Conservation (phyloP, 2,797 vertebrate genomes). For the Falco cherrug region DNA sequence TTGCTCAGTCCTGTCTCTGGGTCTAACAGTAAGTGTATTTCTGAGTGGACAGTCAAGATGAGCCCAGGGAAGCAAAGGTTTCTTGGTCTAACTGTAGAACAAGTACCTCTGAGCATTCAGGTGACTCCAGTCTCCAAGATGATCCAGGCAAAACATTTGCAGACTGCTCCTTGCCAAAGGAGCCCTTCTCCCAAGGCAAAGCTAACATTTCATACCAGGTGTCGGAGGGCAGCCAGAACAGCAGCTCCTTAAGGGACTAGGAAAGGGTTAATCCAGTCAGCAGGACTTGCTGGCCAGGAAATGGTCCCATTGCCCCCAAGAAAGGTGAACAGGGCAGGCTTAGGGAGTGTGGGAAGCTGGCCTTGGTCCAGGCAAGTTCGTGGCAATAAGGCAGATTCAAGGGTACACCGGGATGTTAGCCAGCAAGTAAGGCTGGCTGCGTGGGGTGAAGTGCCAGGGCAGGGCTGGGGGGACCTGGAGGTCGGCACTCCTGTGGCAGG, state of each 20-base stretch:
- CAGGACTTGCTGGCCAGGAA: neutral
- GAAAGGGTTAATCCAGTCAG: neutral
- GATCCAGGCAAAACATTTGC: neutral
- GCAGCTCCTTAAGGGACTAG: neutral
- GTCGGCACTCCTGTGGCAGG: neutral
- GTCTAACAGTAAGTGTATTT: neutral
- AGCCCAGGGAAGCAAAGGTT: neutral
- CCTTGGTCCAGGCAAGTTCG: neutral
- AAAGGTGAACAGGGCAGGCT: neutral
- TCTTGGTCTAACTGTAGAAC: neutral
- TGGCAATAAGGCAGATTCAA: neutral
- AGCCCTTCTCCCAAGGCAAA: neutral
- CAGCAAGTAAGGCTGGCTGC: fast-evolving
- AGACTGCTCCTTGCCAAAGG: neutral
- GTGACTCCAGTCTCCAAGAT: neutral
- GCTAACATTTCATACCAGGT: neutral
- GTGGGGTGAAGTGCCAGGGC: neutral
- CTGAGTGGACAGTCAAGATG: neutral
- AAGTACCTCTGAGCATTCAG: neutral
- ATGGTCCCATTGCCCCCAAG: neutral
- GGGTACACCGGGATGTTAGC: neutral
- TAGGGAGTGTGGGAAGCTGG: neutral
- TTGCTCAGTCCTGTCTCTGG: neutral
- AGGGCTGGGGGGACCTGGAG: neutral
- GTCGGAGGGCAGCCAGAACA: neutral